Evolutionary conservation across 2,888 invertebrate genomes (phyloP).

Genomic region (Pelosia muscerda): DNA sequence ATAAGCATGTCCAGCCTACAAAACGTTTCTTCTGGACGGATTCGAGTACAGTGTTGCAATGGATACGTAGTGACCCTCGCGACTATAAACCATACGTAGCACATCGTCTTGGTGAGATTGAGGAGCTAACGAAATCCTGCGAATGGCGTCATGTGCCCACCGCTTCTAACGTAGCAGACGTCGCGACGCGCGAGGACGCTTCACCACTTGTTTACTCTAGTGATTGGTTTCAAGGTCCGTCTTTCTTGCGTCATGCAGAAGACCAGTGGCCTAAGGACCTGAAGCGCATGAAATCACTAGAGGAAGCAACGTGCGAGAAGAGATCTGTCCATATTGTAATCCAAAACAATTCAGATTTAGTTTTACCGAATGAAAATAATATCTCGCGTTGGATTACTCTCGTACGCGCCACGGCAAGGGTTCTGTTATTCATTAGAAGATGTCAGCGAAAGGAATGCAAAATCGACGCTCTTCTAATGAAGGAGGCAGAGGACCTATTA

Average conservation of each 20-base stretch:
- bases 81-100: no score
- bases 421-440: background rate
- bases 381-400: background rate
- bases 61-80: no score
- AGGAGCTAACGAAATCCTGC: no score
- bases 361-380: slow-evolving; percentile 1
- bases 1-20: no score
- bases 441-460: background rate
- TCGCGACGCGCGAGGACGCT: no score
- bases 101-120: no score
- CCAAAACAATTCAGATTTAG: background rate
- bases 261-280: background rate
- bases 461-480: background rate
- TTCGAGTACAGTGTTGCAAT: no score
- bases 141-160: no score
- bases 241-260: background rate
- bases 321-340: background rate
- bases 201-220: no score
- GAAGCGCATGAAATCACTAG: background rate
- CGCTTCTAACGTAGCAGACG: no score
- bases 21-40: no score
- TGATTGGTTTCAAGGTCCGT: background rate
- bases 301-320: background rate
- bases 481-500: background rate
- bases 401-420: background rate